A percentile compares a stretch with the other conserved stretches of the same genome.
phyloP scores from a whole-genome alignment of 92 coral and sea anemone genomes.

The Scolanthus callimorphus region DNA sequence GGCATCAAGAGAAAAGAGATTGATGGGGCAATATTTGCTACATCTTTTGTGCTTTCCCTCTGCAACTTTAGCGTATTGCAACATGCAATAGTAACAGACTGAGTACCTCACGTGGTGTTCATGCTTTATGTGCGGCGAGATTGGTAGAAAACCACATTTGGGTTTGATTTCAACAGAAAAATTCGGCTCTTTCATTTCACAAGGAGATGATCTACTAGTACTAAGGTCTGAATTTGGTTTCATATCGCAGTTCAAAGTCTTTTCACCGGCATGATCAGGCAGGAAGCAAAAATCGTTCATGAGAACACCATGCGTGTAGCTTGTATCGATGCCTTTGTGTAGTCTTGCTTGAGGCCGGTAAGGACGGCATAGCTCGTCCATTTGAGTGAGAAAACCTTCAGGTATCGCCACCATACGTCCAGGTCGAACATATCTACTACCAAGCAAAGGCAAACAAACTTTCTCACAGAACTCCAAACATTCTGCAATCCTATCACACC shows the following conservation, averaged over 20 bases:
- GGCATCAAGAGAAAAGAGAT: slow-evolving; percentile 70
- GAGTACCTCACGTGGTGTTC: slow-evolving; percentile 37
- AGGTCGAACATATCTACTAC: slow-evolving; percentile 57
- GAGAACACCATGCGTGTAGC: slow-evolving; percentile 51
- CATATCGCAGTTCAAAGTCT: no score
- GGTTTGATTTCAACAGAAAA: slow-evolving; percentile 93
- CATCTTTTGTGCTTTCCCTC: slow-evolving; percentile 67
- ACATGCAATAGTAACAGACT: slow-evolving; percentile 81
- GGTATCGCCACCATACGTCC: slow-evolving; percentile 64
- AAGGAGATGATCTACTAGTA: neutral
- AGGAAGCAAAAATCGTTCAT: slow-evolving; percentile 88
- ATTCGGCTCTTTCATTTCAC: slow-evolving; percentile 28
- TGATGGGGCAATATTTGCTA: slow-evolving; percentile 90
- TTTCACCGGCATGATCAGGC: no score
- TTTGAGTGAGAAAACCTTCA: slow-evolving; percentile 41
- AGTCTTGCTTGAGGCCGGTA: slow-evolving; percentile 73
- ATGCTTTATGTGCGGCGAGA: slow-evolving; percentile 40
- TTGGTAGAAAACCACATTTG: slow-evolving; percentile 86
- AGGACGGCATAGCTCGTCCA: slow-evolving; percentile 49
- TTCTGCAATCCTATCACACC: neutral
- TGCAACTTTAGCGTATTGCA: slow-evolving; percentile 75
- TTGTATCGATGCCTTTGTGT: slow-evolving; percentile 54
- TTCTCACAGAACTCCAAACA: slow-evolving; percentile 46
- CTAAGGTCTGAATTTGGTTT: neutral
- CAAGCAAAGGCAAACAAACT: slow-evolving; percentile 67